Conservation (phyloP, 2,797 vertebrate species). For the Danio jaintianensis region DNA sequence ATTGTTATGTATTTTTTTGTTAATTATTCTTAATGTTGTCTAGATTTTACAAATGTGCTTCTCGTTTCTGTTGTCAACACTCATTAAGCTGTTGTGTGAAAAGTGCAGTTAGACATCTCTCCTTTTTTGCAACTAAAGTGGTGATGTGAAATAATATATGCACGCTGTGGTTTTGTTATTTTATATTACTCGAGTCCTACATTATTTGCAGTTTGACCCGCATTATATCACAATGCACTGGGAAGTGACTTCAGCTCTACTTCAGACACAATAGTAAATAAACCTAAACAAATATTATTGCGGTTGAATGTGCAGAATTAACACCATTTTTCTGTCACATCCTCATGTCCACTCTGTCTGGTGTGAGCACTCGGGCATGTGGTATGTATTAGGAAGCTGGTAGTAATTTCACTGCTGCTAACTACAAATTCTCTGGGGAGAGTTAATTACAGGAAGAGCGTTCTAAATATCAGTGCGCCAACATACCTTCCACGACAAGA, state of each 20-base stretch:
- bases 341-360: constrained; percentile 71
- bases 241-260: neutral
- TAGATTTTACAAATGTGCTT: neutral
- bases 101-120: neutral
- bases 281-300: constrained; percentile 11
- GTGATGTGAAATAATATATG: neutral
- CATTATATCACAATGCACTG: neutral
- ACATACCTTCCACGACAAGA: constrained; percentile 97
- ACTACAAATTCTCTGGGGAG: constrained; percentile 98
- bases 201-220: neutral
- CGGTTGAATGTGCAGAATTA: constrained; percentile 25
- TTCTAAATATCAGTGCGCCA: constrained; percentile 96
- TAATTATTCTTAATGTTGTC: no score
- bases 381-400: constrained; percentile 97
- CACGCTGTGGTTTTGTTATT: neutral
- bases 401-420: constrained; percentile 99
- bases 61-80: constrained; percentile 51
- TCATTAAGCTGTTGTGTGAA: neutral
- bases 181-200: neutral
- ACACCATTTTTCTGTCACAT: constrained; percentile 67
- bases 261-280: constrained; percentile 23
- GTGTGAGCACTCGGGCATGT: constrained; percentile 88
- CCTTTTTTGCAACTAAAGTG: neutral
- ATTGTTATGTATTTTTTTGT: no score
- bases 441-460: constrained; percentile 99